These are phyloP conservation scores for Edolisoma coerulescens DNA, from an alignment of 2,113 vertebrate species.

Conservation along the genomic window DNA sequence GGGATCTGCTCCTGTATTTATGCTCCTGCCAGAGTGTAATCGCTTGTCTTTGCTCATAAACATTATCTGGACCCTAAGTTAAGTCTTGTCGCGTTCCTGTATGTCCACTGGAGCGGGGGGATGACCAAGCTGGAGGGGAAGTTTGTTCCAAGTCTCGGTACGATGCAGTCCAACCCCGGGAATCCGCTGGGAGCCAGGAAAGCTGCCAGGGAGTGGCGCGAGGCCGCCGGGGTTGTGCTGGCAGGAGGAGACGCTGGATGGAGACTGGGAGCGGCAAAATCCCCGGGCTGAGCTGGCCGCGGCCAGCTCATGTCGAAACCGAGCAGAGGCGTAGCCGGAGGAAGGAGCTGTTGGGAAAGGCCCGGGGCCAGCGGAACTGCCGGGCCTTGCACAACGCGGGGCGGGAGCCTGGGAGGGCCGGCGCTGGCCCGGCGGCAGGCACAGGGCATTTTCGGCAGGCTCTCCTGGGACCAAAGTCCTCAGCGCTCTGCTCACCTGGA, in stretches of 20 bases:
- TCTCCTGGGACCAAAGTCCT: not conserved
- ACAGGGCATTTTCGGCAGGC: rapidly evolving
- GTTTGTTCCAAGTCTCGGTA: not conserved
- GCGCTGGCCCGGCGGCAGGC: not conserved
- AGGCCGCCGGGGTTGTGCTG: not conserved
- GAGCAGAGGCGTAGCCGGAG: not conserved
- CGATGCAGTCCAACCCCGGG: not conserved
- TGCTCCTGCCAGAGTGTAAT: slow-evolving; percentile 29
- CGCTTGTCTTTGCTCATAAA: slow-evolving; percentile 59
- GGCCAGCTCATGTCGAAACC: slow-evolving; percentile 23
- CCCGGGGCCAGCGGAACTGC: not conserved
- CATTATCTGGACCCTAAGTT: slow-evolving; percentile 12
- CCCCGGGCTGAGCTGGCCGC: not conserved
- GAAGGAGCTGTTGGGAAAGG: slow-evolving; percentile 51
- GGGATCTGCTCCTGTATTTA: not conserved
- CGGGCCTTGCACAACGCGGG: not conserved
- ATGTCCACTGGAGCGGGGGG: rapidly evolving
- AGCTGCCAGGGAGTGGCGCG: not conserved
- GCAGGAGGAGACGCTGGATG: not conserved
- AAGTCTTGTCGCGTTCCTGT: not conserved
- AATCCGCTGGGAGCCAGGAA: not conserved
- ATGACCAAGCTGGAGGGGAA: no score
- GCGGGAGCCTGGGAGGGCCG: not conserved
- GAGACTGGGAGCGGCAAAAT: not conserved
- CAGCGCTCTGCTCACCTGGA: not conserved